Evolutionary conservation across 1,140 invertebrate species (phyloP), one percentile per base, ranked within the genome.

Genomic region (Leptopilina boulardi): DNA sequence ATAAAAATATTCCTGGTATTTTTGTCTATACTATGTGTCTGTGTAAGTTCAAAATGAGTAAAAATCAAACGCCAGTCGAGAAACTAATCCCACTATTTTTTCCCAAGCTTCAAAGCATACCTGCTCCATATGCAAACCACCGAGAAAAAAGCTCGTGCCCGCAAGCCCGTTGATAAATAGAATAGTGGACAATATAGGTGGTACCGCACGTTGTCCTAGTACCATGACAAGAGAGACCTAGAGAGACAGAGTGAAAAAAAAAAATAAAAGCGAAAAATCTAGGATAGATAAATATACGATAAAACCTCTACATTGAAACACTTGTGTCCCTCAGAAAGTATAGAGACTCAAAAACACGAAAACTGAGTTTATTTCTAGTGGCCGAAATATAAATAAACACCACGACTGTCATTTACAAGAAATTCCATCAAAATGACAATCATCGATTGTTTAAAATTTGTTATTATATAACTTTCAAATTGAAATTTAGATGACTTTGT

Each of bases 21-120:
- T 66, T n/a, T n/a, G 23, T 30, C 59, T 26, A 30, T 30, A 2
- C 26, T 34, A 21, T 59, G 26, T 23, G 10, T 23, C 9, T 66
- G 56, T 30, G n/a, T 66, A n/a, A 66, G 59, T 23, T n/a, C 26
- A 15, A 66, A 66, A 66, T 66, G 66, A 54, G 59, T 71, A 56
- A 38, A 75, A 78, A 75, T 78, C 74, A 78, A 78, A 76, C 51
- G 73, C 78, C 10, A 51, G 18, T 72, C 38, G 66, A 47, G 59
- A 77, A 80, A 80, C 75, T 77, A 74, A 77, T 80, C 75, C 73
- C n/a, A 75, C 72, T 75, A 72, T 73, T 71, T 79, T 76, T 74
- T 38, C 13, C 59, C 41, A 0, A 47, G 59, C 71, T 66, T 66
- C 26, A 66, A 66, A 66, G 59, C 59, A 66, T 66, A 66, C 59